A percentile compares a stretch with the other conserved stretches of the same genome.
These are phyloP conservation scores for Minunthozetes semirufus DNA, from an alignment of 2,888 invertebrate genomes.

Conservation along the genomic window DNA sequence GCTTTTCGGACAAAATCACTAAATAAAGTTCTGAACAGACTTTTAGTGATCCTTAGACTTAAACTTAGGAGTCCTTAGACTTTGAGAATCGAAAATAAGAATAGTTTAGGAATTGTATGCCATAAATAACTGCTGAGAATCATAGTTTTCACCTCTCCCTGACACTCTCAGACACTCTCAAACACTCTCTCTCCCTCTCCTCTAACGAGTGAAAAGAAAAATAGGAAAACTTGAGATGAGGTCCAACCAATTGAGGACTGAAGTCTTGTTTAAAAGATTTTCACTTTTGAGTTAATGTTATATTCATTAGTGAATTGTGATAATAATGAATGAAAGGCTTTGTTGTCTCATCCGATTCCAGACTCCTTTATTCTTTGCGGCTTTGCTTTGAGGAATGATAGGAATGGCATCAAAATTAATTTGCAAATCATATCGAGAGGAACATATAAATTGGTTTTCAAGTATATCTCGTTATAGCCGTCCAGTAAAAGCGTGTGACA, in stretches of 20 bases:
- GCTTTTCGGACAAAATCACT: not conserved
- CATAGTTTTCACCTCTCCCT: not conserved
- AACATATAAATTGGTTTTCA: constrained; percentile 22
- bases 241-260: not conserved
- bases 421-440: constrained; percentile 14
- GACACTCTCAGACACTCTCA: not conserved
- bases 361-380: constrained; percentile 27
- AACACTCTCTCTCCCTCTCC: not conserved
- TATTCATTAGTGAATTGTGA: constrained; percentile 14
- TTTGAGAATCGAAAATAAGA: not conserved
- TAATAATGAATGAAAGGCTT: constrained; percentile 18
- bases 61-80: no score
- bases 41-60: no score
- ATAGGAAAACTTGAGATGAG: not conserved
- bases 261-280: not conserved
- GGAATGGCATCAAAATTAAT: constrained; percentile 27
- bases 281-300: not conserved
- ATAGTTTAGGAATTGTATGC: not conserved
- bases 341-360: constrained; percentile 21
- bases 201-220: constrained; percentile 9
- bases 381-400: constrained; percentile 9
- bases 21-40: not conserved
- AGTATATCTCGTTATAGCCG: constrained; percentile 23
- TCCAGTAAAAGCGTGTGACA: constrained; percentile 28
- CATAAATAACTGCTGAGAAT: constrained; percentile 21